A percentile compares a stretch with the other conserved stretches of the same genome.
Evolutionary conservation across 2,888 invertebrate genomes (phyloP).

Genomic region (Gymnocheta viridis): DNA sequence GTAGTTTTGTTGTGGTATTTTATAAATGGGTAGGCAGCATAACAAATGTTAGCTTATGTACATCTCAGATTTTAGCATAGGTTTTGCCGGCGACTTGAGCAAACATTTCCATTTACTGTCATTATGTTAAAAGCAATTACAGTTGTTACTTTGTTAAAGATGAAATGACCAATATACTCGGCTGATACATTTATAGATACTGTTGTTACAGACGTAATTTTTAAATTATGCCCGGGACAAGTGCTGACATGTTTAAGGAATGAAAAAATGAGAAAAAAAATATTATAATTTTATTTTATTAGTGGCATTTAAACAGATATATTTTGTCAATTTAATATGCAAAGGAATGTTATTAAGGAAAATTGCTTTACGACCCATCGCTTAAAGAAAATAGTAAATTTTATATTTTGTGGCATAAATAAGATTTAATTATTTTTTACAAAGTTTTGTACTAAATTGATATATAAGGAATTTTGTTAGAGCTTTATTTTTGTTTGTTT

Average conservation of each 20-base stretch:
- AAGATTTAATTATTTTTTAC: too few species aligned
- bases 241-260: conserved; percentile 13
- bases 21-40: conserved; percentile 64
- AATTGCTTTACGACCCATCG: background rate
- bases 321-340: conserved; percentile 33
- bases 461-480: too few species aligned
- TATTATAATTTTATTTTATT: background rate
- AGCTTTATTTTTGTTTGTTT: too few species aligned
- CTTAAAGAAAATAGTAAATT: background rate
- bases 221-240: conserved; percentile 34
- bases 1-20: conserved; percentile 35
- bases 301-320: background rate
- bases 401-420: background rate
- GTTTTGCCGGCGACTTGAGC: background rate
- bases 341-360: background rate
- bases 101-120: conserved; percentile 68
- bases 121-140: conserved; percentile 69
- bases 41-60: conserved; percentile 67
- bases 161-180: conserved; percentile 64
- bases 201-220: conserved; percentile 46
- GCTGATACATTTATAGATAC: conserved; percentile 49
- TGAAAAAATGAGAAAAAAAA: background rate
- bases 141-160: conserved; percentile 66
- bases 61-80: conserved; percentile 69
- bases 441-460: too few species aligned